Conservation (phyloP, 2,113 vertebrate genomes). For the Anoplopoma fimbria region DNA sequence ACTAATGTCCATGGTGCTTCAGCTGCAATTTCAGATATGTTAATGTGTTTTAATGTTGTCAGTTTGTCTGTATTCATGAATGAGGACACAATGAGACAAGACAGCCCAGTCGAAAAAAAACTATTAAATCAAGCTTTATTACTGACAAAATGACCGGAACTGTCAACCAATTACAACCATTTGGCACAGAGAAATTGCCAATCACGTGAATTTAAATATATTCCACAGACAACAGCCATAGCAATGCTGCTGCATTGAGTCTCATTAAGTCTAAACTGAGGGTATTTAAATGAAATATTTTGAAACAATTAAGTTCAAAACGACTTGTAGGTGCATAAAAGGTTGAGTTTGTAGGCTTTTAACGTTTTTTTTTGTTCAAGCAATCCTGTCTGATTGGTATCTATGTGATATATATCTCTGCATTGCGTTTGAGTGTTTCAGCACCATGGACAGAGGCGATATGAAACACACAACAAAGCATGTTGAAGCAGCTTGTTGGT, state of each 20-base stretch:
- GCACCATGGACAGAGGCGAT: slow-evolving; percentile 24
- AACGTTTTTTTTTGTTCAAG: background rate
- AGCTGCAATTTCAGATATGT: slow-evolving; percentile 7
- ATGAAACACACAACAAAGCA: no score
- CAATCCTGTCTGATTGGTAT: background rate
- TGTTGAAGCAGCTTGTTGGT: background rate
- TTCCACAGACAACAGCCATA: background rate
- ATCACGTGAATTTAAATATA: background rate
- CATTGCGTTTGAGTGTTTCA: background rate
- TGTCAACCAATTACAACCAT: slow-evolving; percentile 12
- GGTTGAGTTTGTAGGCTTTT: background rate
- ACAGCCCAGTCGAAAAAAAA: background rate
- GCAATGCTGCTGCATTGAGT: background rate
- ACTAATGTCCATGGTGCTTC: background rate
- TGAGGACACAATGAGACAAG: background rate
- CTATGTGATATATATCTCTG: background rate
- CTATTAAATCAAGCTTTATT: background rate
- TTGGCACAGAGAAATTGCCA: background rate
- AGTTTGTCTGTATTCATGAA: background rate
- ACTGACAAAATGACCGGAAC: background rate
- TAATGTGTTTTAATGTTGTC: background rate
- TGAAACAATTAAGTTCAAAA: background rate
- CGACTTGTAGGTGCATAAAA: no score
- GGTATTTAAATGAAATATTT: background rate
- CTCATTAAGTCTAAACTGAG: background rate